Evolutionary conservation across 1,140 invertebrate genomes (phyloP).

Genomic region (Psix sp.): DNA sequence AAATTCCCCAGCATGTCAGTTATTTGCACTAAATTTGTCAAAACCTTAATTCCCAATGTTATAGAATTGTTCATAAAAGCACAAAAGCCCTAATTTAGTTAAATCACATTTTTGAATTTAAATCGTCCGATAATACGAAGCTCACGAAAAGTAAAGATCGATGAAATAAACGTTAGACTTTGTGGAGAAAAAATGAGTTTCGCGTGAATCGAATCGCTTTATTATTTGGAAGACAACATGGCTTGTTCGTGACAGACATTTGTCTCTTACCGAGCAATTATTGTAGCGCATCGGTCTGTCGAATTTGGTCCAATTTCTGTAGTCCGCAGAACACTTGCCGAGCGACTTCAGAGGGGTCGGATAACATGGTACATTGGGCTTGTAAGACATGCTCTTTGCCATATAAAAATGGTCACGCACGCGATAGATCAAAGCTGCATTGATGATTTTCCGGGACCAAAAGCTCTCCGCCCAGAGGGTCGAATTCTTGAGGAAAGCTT

Average conservation of each 20-base stretch:
- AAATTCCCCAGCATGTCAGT: too few species aligned
- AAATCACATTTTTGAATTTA: too few species aligned
- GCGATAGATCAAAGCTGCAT: slow-evolving; percentile 56
- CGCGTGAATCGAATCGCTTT: too few species aligned
- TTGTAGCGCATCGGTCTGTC: slow-evolving; percentile 31
- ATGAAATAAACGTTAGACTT: too few species aligned
- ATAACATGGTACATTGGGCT: slow-evolving; percentile 18
- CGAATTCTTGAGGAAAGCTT: slow-evolving; percentile 44
- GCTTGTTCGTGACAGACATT: neutral
- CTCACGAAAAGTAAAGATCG: too few species aligned
- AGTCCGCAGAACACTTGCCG: slow-evolving; percentile 47
- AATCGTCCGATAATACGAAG: too few species aligned
- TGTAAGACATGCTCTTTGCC: slow-evolving; percentile 56
- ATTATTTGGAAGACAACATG: too few species aligned
- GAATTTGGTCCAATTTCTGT: slow-evolving; percentile 20
- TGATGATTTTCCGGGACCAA: slow-evolving; percentile 53
- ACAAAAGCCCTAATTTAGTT: too few species aligned
- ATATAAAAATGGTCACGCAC: slow-evolving; percentile 42
- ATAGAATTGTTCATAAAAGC: too few species aligned
- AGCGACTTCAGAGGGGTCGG: slow-evolving; percentile 46
- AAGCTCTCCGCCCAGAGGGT: slow-evolving; percentile 44
- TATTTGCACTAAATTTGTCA: too few species aligned
- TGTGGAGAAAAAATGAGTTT: too few species aligned
- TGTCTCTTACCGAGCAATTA: slow-evolving; percentile 23
- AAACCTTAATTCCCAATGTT: too few species aligned